Evolutionary conservation across 2,113 vertebrate species (phyloP).

Genomic region (Leptodactylus fuscus): DNA sequence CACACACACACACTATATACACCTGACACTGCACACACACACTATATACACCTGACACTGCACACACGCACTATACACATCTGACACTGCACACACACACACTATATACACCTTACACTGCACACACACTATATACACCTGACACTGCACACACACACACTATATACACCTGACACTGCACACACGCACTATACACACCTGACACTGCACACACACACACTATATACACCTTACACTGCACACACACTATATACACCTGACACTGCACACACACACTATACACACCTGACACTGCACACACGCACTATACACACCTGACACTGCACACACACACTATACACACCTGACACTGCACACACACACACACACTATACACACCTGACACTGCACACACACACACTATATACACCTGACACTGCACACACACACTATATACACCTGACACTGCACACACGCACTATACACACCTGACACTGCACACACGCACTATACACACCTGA

Average conservation of each 20-base stretch:
- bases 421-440: background rate
- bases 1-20: background rate
- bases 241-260: background rate
- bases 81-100: background rate
- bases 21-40: background rate
- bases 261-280: background rate
- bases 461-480: background rate
- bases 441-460: background rate
- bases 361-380: background rate
- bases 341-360: no score
- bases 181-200: no score
- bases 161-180: no score
- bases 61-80: background rate
- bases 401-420: background rate
- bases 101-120: background rate
- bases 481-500: background rate
- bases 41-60: background rate
- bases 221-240: background rate
- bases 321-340: background rate
- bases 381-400: background rate
- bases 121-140: no score
- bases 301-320: background rate
- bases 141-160: no score
- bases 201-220: background rate
- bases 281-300: background rate